A percentile compares a stretch with the other conserved stretches of the same genome.
Evolutionary conservation across 2,113 vertebrate species (phyloP).

Genomic region (Pelodiscus sinensis): DNA sequence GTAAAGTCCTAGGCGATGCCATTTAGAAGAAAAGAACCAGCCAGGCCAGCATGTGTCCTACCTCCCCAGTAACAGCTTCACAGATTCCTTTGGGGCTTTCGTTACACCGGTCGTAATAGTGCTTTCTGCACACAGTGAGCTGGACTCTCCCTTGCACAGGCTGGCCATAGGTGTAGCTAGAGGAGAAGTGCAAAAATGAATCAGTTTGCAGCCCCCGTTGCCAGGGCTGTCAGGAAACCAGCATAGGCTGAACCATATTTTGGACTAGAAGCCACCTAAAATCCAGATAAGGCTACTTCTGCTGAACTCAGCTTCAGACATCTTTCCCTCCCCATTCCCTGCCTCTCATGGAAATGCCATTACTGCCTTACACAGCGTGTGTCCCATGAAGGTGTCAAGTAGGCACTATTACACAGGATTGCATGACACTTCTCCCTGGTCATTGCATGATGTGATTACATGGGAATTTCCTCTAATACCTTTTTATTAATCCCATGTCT

Average conservation of each 20-base stretch:
- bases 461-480: neutral
- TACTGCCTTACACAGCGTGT: accelerated
- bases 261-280: neutral
- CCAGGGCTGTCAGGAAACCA: neutral
- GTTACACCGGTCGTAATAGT: constrained; percentile 40
- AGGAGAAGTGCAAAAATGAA: neutral
- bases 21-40: neutral
- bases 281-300: neutral
- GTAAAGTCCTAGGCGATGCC: neutral
- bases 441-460: neutral
- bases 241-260: neutral
- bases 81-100: constrained; percentile 54
- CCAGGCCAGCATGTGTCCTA: constrained; percentile 21
- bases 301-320: neutral
- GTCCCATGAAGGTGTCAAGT: neutral
- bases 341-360: neutral
- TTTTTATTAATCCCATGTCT: neutral
- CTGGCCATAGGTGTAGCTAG: constrained; percentile 77
- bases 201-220: neutral
- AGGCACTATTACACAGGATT: neutral
- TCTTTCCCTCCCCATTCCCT: neutral
- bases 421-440: neutral
- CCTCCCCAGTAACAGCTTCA: constrained; percentile 59
- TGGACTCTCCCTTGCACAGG: constrained; percentile 68
- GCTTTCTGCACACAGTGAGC: constrained; percentile 65